Evolutionary conservation across 1,140 invertebrate genomes (phyloP).

Genomic region (Doryteuthis pealeii): DNA sequence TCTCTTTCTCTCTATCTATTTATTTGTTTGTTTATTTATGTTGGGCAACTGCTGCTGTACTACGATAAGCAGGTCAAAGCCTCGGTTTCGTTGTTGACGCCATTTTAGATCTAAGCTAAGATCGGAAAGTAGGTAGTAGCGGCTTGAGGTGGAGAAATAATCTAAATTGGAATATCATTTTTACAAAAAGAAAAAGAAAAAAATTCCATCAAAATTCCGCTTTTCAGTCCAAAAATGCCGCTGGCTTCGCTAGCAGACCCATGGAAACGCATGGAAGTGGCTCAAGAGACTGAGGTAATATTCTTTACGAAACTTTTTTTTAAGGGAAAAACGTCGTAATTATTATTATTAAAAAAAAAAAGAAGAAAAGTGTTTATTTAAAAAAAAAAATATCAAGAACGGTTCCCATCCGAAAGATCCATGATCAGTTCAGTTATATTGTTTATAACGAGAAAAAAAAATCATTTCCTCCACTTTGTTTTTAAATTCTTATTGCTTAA

Average conservation of each 20-base stretch:
- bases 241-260: constrained; percentile 56
- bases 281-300: constrained; percentile 49
- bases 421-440: too few species aligned
- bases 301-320: not conserved
- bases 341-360: too few species aligned
- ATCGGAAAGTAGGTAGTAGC: not conserved
- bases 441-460: too few species aligned
- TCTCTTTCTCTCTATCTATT: too few species aligned
- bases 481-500: too few species aligned
- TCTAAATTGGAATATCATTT: not conserved
- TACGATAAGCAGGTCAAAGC: not conserved
- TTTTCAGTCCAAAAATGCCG: constrained; percentile 53
- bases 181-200: not conserved
- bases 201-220: constrained; percentile 46
- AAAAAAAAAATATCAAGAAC: not conserved
- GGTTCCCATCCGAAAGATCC: too few species aligned
- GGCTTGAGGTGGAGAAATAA: not conserved
- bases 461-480: too few species aligned
- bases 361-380: not conserved
- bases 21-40: too few species aligned
- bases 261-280: constrained; percentile 56
- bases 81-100: not conserved
- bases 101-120: not conserved
- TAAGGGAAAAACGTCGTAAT: not conserved
- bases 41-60: too few species aligned